These are phyloP conservation scores for Zosterops pallidus DNA, from an alignment of 2,113 vertebrate genomes.

Conservation along the genomic window DNA sequence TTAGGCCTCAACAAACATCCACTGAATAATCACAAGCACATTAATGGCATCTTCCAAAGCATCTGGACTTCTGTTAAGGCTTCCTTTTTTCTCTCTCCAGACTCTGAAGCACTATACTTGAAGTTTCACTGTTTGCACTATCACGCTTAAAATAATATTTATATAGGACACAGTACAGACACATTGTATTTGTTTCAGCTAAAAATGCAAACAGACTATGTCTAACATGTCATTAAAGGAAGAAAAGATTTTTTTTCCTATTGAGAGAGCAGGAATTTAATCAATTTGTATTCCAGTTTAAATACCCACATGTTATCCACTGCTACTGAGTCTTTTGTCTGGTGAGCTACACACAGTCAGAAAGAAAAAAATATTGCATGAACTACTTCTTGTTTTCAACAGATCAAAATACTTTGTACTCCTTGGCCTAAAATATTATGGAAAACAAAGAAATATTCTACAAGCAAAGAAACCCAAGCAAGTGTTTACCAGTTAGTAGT, in stretches of 20 bases:
- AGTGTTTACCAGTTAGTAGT: slow-evolving; percentile 63
- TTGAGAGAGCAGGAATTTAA: background rate
- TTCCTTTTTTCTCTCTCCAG: background rate
- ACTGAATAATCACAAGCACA: background rate
- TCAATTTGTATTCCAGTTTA: background rate
- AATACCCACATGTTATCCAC: background rate
- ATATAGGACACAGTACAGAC: background rate
- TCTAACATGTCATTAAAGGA: background rate
- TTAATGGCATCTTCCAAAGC: background rate
- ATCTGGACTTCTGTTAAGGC: background rate
- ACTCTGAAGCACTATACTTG: background rate
- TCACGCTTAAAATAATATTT: background rate
- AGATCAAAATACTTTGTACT: background rate
- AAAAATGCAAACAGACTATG: background rate
- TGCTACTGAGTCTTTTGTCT: background rate
- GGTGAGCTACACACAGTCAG: background rate
- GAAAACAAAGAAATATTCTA: background rate
- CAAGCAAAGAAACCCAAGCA: slow-evolving; percentile 23
- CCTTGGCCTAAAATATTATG: background rate
- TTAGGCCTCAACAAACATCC: background rate
- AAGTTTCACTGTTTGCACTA: background rate
- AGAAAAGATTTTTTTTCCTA: background rate
- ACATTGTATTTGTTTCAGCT: background rate
- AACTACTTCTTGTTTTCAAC: background rate
- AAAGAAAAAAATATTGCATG: background rate